phyloP scores from a whole-genome alignment of 2,888 invertebrate species.

The Drymonia ruficornis region DNA sequence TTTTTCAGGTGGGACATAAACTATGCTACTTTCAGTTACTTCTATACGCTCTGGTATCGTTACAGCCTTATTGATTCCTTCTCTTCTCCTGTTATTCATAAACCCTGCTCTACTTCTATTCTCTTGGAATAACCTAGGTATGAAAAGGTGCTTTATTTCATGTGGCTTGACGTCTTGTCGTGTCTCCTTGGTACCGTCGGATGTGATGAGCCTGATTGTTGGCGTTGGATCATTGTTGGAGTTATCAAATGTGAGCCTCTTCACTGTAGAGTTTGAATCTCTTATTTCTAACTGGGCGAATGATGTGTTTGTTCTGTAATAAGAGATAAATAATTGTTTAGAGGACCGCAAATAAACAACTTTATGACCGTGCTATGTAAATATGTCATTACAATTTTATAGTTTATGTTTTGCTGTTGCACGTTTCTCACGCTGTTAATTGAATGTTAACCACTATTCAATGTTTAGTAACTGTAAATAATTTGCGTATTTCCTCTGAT shows the following conservation, averaged over 20 bases:
- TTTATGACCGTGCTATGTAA: too few species aligned
- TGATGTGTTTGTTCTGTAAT: slow-evolving; percentile 77
- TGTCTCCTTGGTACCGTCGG: slow-evolving; percentile 71
- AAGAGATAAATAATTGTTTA: slow-evolving; percentile 14
- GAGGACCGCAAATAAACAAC: neutral
- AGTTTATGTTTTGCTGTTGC: neutral
- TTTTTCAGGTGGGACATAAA: slow-evolving; percentile 78
- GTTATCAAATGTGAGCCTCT: slow-evolving; percentile 72
- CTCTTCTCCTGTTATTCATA: slow-evolving; percentile 70
- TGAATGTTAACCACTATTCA: too few species aligned
- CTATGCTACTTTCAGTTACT: slow-evolving; percentile 63
- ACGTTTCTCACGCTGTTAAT: neutral
- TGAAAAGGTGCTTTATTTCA: slow-evolving; percentile 74
- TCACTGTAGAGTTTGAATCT: slow-evolving; percentile 70
- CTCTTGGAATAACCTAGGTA: slow-evolving; percentile 71
- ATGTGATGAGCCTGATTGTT: slow-evolving; percentile 63
- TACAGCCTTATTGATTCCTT: slow-evolving; percentile 53
- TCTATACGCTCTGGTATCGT: slow-evolving; percentile 49
- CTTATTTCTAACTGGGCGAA: slow-evolving; percentile 77
- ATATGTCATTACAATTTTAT: too few species aligned
- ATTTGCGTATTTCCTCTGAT: too few species aligned
- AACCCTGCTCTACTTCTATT: slow-evolving; percentile 72
- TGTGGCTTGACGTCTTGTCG: slow-evolving; percentile 75
- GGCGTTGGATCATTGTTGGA: slow-evolving; percentile 66
- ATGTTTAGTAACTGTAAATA: too few species aligned